Percentiles rank a stretch among this genome's conserved stretches.
phyloP scores from a whole-genome alignment of 2,888 invertebrate genomes.

The Drosophila acutilabella region DNA sequence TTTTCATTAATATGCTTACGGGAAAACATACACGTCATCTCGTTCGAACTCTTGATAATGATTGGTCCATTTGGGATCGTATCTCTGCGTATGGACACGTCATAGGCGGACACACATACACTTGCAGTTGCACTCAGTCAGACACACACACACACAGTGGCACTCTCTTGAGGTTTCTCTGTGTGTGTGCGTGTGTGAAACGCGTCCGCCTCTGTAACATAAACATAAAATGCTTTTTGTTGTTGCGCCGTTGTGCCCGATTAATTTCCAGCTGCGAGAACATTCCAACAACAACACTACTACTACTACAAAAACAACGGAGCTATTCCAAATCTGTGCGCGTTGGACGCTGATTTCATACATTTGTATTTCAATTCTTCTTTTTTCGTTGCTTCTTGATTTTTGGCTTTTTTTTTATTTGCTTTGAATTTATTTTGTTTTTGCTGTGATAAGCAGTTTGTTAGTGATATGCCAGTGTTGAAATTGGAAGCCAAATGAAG shows the following conservation, averaged over 20 bases:
- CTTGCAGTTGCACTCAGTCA: slow-evolving; percentile 9
- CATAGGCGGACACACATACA: slow-evolving; percentile 49
- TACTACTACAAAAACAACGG: slow-evolving; percentile 1
- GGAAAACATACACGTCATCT: slow-evolving; percentile 51
- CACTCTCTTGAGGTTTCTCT: slow-evolving; percentile 6
- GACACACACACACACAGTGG: slow-evolving; percentile 5
- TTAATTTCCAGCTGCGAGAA: slow-evolving; percentile 79
- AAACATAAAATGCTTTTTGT: slow-evolving; percentile 76
- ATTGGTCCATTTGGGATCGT: slow-evolving; percentile 47
- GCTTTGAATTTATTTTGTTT: slow-evolving; percentile 19
- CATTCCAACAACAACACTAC: slow-evolving; percentile 58
- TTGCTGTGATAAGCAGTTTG: slow-evolving; percentile 70
- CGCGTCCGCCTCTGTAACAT: slow-evolving; percentile 63
- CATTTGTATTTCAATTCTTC: slow-evolving; percentile 33
- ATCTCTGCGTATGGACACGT: slow-evolving; percentile 58
- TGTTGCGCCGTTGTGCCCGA: slow-evolving; percentile 59
- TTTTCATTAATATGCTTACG: slow-evolving; percentile 45
- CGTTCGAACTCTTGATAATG: slow-evolving; percentile 20
- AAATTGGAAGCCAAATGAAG: slow-evolving; percentile 43
- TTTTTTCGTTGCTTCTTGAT: slow-evolving; percentile 11
- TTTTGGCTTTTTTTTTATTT: slow-evolving; percentile 37
- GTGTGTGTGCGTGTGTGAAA: slow-evolving; percentile 26
- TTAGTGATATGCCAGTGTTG: slow-evolving; percentile 30
- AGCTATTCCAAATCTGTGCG: slow-evolving; percentile 16
- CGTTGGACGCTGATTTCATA: slow-evolving; percentile 37